phyloP scores from a whole-genome alignment of 2,888 invertebrate genomes.

The Drosophila austrosaltans region DNA sequence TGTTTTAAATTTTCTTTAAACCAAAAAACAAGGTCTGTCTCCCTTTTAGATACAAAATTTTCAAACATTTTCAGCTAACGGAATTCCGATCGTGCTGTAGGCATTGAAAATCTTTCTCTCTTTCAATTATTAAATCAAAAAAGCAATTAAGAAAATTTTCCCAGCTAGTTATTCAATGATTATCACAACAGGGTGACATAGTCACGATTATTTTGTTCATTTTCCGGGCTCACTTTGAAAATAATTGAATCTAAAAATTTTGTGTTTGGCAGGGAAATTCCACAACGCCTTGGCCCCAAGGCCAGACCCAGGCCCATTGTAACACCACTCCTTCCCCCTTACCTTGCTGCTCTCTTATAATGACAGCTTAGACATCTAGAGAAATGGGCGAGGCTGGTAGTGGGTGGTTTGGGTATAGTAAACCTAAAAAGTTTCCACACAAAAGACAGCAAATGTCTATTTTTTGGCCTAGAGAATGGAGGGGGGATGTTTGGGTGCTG shows the following conservation, averaged over 20 bases:
- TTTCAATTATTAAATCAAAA: constrained; percentile 12
- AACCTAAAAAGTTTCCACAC: constrained; percentile 7
- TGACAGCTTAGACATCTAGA: constrained; percentile 11
- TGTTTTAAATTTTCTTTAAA: no score
- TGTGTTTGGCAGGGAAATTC: not conserved
- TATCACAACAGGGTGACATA: constrained; percentile 11
- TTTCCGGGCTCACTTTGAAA: constrained; percentile 6
- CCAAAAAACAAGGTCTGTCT: no score
- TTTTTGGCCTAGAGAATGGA: constrained; percentile 15
- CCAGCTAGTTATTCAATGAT: constrained; percentile 10
- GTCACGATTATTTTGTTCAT: constrained; percentile 10
- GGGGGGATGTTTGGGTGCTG: not conserved
- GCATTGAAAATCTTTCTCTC: constrained; percentile 1
- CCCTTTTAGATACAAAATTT: not conserved
- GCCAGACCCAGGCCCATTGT: not conserved
- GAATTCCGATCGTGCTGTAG: not conserved
- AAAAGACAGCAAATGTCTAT: constrained; percentile 36
- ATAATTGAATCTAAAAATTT: constrained; percentile 11
- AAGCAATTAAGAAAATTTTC: constrained; percentile 6
- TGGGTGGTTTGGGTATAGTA: not conserved
- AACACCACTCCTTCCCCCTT: not conserved
- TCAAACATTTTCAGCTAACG: not conserved
- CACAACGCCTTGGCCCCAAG: constrained; percentile 1
- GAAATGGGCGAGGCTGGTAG: not conserved
- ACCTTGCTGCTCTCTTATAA: not conserved